These are phyloP conservation scores for Alouatta palliata DNA, from an alignment of 2,113 vertebrate species.

Conservation along the genomic window DNA sequence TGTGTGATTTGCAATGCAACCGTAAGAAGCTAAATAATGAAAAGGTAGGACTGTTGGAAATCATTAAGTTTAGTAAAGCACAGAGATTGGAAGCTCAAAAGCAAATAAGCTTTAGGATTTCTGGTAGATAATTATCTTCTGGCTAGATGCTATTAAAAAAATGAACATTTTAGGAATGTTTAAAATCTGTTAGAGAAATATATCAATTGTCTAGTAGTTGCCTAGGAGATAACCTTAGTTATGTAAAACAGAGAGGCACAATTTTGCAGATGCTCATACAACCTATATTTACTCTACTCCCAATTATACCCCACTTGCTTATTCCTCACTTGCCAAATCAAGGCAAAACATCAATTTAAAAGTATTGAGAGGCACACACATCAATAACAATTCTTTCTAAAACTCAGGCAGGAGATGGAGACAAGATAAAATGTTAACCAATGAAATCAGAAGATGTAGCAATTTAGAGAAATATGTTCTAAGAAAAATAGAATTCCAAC, in stretches of 20 bases:
- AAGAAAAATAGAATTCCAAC: background rate
- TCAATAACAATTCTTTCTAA: background rate
- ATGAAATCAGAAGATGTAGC: background rate
- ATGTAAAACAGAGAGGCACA: background rate
- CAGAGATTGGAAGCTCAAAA: background rate
- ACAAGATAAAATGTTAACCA: background rate
- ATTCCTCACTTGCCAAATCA: background rate
- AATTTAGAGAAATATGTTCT: background rate
- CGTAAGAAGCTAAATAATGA: background rate
- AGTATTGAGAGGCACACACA: background rate
- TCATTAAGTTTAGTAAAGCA: constrained; percentile 24
- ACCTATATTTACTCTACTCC: background rate
- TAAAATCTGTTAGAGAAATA: background rate
- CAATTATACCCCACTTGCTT: background rate
- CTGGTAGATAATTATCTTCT: background rate
- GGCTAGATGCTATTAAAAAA: background rate
- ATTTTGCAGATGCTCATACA: background rate
- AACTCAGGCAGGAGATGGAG: background rate
- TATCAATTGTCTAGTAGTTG: background rate
- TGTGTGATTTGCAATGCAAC: constrained; percentile 3
- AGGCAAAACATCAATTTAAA: background rate
- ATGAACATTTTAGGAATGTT: background rate
- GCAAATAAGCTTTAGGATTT: background rate
- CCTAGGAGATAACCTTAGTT: background rate
- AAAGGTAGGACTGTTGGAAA: background rate